Evolutionary conservation across 2,797 vertebrate species (phyloP), one percentile per base, ranked within the genome.

Genomic region (Urosaurus nigricauda): DNA sequence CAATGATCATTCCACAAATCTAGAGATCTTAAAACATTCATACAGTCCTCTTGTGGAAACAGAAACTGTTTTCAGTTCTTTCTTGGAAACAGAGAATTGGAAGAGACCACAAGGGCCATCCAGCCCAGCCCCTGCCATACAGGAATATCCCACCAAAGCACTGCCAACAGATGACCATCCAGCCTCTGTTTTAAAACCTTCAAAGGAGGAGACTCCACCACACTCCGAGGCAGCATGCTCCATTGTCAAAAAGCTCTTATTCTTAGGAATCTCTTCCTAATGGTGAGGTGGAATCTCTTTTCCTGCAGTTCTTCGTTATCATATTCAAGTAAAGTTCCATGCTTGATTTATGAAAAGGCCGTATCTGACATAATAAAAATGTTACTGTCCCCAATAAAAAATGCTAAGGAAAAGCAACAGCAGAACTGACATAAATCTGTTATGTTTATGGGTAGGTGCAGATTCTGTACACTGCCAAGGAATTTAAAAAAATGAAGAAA

Each of bases 301-400:
- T 51, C 47, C 47, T 51, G 47, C 8, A 51, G 47, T n/a, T 2
- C 21, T 65, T 65, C 17, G 14, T 12, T 21, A 53, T 37, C 35
- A 56, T 17, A 3, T 83, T 89, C 81, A 56, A 68, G 91, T 75
- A 0, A 89, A 7, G 65, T 58, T 60, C 77, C n/a, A n/a, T 84
- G 58, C 24, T 85, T 87, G 51, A 63, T 73, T 85, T 40, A 79
- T 47, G 40, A 70, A 74, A 79, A 58, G 37, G 75, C 0, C 8
- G 3, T 51, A 47, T 37, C 32, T 80, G 29, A 80, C 24, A 12
- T 70, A 35, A 80, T 80, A 37, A 35, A 78, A 79, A 81, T 26
- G 35, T 21, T 9, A 29, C 56, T 40, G n/a, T 26, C 35, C 9
- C 24, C 35, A 13, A 81, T 47, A 29, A 71, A 87, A 68, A 37